Conservation (phyloP, 2,797 vertebrate species). For the Myripristis murdjan region DNA sequence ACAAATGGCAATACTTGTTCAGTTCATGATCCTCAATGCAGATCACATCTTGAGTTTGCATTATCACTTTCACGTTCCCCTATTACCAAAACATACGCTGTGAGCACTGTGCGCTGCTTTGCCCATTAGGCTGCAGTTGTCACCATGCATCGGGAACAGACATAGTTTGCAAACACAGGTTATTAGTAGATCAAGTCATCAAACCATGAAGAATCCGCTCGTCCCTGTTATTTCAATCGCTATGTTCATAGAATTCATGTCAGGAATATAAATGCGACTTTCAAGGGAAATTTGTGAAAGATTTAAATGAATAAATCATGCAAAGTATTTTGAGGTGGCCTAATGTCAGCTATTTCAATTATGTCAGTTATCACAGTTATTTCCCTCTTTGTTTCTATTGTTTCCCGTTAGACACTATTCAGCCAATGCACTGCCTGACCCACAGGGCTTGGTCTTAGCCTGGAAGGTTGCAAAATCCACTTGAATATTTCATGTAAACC, state of each 20-base stretch:
- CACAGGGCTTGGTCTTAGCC: neutral
- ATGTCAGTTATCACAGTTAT: neutral
- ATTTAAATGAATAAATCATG: slow-evolving; percentile 5
- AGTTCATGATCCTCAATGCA: slow-evolving; percentile 1
- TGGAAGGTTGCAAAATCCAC: slow-evolving; percentile 22
- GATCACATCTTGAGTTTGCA: slow-evolving; percentile 34
- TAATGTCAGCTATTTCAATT: no score
- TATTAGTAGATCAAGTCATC: slow-evolving; percentile 60
- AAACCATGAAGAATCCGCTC: slow-evolving; percentile 50
- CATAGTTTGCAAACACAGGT: slow-evolving; percentile 27
- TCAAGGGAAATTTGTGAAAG: slow-evolving; percentile 26
- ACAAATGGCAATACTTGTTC: slow-evolving; percentile 13
- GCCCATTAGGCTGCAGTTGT: slow-evolving; percentile 39
- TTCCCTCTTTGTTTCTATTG: neutral
- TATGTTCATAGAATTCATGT: slow-evolving; percentile 7
- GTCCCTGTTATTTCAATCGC: slow-evolving; percentile 14
- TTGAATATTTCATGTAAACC: slow-evolving; percentile 63
- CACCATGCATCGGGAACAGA: slow-evolving; percentile 33
- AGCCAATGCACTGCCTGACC: slow-evolving; percentile 5
- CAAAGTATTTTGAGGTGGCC: neutral
- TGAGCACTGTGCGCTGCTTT: slow-evolving; percentile 40
- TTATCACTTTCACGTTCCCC: slow-evolving; percentile 31
- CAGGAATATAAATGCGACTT: slow-evolving; percentile 5
- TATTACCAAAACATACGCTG: slow-evolving; percentile 42
- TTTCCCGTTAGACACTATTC: neutral